Conservation (phyloP, 2,113 vertebrate genomes). For the Herpetotheres cachinnans region DNA sequence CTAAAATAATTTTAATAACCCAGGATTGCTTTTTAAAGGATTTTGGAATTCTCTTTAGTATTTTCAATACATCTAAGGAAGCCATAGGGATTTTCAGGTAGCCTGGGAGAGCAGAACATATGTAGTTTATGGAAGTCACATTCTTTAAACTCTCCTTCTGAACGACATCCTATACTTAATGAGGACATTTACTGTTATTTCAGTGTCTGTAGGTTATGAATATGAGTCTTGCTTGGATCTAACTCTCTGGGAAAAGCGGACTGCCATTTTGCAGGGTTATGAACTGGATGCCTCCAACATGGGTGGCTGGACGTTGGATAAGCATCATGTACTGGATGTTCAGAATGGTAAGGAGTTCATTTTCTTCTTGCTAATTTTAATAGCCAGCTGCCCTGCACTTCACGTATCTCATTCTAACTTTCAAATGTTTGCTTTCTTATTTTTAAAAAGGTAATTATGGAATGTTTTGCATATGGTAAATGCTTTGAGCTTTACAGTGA, state of each 20-base stretch:
- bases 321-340: conserved; percentile 91
- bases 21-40: background rate
- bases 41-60: background rate
- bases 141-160: background rate
- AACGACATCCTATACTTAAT: background rate
- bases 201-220: conserved; percentile 97
- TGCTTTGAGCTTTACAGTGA: background rate
- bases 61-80: background rate
- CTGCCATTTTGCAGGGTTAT: conserved; percentile 89
- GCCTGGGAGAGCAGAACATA: background rate
- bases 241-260: conserved; percentile 96
- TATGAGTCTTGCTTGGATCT: conserved; percentile 95
- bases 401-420: background rate
- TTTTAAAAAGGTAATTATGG: background rate
- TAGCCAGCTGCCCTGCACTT: background rate
- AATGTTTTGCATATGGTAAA: background rate
- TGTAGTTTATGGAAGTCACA: background rate
- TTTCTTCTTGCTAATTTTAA: background rate
- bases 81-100: background rate
- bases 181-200: conserved; percentile 42
- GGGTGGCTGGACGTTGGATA: conserved; percentile 94
- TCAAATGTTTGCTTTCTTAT: background rate
- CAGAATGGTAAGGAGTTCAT: conserved; percentile 84
- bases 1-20: background rate
- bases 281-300: conserved; percentile 94